These are phyloP conservation scores for Melanerpes aurifrons DNA, from an alignment of 2,113 vertebrate species.

Conservation along the genomic window DNA sequence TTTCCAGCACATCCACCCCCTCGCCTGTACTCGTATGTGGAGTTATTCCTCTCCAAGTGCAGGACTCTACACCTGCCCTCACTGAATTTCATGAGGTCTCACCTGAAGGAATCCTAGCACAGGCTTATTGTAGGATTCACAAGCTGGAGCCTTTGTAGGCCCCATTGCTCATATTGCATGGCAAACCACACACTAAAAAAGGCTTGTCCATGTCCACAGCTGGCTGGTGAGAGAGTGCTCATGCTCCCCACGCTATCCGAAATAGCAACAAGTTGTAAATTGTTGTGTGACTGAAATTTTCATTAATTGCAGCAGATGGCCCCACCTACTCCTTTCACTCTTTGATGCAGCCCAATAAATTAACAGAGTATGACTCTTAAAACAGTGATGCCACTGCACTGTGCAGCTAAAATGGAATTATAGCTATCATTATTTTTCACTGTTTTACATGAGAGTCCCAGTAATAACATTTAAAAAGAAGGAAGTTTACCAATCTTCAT, in stretches of 20 bases:
- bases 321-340: neutral
- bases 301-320: neutral
- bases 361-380: fast-evolving
- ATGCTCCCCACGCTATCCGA: neutral
- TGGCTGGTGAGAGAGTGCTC: neutral
- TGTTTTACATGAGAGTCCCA: neutral
- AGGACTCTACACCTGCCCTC: too few relatives aligned
- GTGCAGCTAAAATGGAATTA: neutral
- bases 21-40: too few relatives aligned
- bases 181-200: too few relatives aligned
- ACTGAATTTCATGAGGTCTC: too few relatives aligned
- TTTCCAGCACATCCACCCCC: too few relatives aligned
- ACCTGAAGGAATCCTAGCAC: too few relatives aligned
- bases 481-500: neutral
- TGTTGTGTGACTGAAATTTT: neutral
- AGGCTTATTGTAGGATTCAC: too few relatives aligned
- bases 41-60: too few relatives aligned
- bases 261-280: neutral
- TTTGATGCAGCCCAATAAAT: neutral
- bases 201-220: neutral
- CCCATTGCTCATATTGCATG: fast-evolving
- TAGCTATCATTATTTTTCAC: neutral
- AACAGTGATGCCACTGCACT: neutral
- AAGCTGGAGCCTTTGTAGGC: neutral
- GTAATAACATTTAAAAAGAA: neutral